Evolutionary conservation across 2,797 vertebrate species (phyloP), one percentile per base, ranked within the genome.

Genomic region (Phrynocephalus guinanensis): DNA sequence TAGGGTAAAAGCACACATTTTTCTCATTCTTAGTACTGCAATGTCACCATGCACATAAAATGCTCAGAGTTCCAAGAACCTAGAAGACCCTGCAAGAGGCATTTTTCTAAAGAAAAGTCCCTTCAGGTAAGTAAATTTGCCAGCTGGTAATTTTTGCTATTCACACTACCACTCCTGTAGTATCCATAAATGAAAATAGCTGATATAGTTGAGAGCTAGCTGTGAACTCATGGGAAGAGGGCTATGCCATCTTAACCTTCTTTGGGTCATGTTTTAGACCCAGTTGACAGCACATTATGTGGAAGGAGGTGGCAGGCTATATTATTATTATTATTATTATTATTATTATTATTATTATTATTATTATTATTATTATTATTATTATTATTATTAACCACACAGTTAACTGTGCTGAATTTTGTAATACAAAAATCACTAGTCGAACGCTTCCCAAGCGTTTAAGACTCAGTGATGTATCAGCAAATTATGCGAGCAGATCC

Each of bases 41-140:
- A 10, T 83, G 70, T 70, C 82, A 73, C 73, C 52, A 60, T 60
- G 30, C 50, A 84, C 72, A 73, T 84, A 20, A 56, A 84, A 63
- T 33, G 30, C 28, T 38, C 56, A 75, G 82, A 63, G 60, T 20
- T 63, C 18, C 60, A 63, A 63, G 60, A 63, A 63, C 60, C 60
- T 16, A 63, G 60, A 4, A 63, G 13, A 63, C 60, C 2, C 4
- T 63, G 60, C 18, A 16, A 63, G 11, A 63, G 16, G 13, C 18
- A 20, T 63, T 63, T 63, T 63, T 16, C 60, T 63, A 63, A 16
- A 63, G 60, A 4, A 4, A 20, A 13, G 60, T 13, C 78, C 78
- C 63, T 22, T 60, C 60, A 60, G 22, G 60, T n/a, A 33, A 10
- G n/a, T 38, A 60, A 56, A 56, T 56, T n/a, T 22, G 20, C n/a